Percentiles rank a stretch among this genome's conserved stretches.
These are phyloP conservation scores for Elysia crispata DNA, from an alignment of 2,888 invertebrate species.

Conservation along the genomic window DNA sequence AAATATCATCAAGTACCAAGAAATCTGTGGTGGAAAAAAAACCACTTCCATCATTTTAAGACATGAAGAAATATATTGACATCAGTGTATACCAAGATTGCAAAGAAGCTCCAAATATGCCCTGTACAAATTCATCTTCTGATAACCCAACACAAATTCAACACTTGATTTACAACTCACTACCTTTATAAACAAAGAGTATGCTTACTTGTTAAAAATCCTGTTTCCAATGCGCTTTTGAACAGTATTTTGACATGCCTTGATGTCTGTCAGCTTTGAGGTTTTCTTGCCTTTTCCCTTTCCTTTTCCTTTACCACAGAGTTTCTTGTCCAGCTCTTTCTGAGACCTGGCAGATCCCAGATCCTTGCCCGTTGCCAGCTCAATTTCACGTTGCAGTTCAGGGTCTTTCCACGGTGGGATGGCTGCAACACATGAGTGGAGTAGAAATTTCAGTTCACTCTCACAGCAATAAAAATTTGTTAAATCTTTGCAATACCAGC, in stretches of 20 bases:
- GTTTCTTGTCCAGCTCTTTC: constrained; percentile 53
- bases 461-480: too few species aligned
- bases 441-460: too few species aligned
- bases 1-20: too few species aligned
- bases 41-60: too few species aligned
- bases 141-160: too few species aligned
- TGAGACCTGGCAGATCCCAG: constrained; percentile 76
- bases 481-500: too few species aligned
- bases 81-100: too few species aligned
- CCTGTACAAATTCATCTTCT: too few species aligned
- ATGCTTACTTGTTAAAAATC: constrained; percentile 79
- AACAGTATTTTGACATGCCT: constrained; percentile 76
- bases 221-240: constrained; percentile 79
- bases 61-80: too few species aligned
- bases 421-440: constrained; percentile 6
- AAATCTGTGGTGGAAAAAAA: too few species aligned
- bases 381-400: constrained; percentile 79
- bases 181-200: background rate
- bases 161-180: background rate
- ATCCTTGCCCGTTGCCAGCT: constrained; percentile 80
- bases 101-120: too few species aligned
- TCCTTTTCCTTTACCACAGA: constrained; percentile 65
- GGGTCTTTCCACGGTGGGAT: constrained; percentile 80
- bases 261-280: constrained; percentile 79
- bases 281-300: constrained; percentile 68